phyloP scores from a whole-genome alignment of 1,140 invertebrate species.

The Drosophila ogumai region DNA sequence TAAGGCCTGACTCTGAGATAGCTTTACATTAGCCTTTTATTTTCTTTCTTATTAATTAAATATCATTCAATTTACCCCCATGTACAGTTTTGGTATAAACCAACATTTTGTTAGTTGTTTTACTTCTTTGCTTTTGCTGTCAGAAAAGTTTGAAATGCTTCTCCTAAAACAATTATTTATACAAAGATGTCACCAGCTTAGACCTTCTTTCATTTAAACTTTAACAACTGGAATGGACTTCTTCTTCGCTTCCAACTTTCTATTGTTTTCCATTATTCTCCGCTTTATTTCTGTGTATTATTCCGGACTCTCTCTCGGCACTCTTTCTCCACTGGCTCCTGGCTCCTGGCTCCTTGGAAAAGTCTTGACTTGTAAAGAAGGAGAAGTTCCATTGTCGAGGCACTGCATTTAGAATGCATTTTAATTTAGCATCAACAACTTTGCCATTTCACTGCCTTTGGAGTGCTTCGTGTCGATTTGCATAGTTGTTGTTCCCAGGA shows the following conservation, averaged over 20 bases:
- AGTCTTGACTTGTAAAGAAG: slow-evolving; percentile 26
- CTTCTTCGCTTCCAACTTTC: background rate
- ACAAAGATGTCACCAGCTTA: slow-evolving; percentile 6
- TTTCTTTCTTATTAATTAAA: too few species aligned
- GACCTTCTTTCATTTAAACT: slow-evolving; percentile 20
- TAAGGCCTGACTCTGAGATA: too few species aligned
- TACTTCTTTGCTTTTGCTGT: background rate
- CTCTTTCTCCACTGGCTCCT: background rate
- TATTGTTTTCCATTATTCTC: slow-evolving; percentile 44
- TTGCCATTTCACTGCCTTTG: slow-evolving; percentile 53
- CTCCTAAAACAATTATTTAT: slow-evolving; percentile 14
- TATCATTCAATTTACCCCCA: too few species aligned
- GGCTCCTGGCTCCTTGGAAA: background rate
- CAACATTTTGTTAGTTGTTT: background rate
- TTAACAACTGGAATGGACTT: slow-evolving; percentile 12
- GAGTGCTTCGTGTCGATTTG: slow-evolving; percentile 38
- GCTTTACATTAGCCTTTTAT: too few species aligned
- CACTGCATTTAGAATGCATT: slow-evolving; percentile 70
- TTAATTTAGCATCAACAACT: slow-evolving; percentile 64
- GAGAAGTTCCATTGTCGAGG: slow-evolving; percentile 51
- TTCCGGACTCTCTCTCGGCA: slow-evolving; percentile 8
- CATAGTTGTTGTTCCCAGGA: slow-evolving; percentile 30
- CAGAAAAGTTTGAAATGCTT: slow-evolving; percentile 7
- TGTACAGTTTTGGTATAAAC: background rate
- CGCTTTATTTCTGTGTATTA: slow-evolving; percentile 47